Conservation (phyloP, 2,797 vertebrate species). For the Fratercula arctica region DNA sequence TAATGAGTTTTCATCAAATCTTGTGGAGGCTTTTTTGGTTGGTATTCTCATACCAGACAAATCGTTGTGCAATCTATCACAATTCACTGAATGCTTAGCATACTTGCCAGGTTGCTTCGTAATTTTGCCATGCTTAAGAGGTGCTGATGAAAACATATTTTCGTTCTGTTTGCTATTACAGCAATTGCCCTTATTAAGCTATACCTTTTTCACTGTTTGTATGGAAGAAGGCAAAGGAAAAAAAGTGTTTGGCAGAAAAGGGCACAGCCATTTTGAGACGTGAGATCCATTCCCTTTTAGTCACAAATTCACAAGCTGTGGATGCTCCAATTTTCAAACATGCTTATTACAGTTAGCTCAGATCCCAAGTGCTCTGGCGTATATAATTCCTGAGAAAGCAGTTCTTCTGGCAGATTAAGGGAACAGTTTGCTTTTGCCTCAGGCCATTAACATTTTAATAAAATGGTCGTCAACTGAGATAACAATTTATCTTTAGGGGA, state of each 20-base stretch:
- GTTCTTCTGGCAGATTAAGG: constrained; percentile 75
- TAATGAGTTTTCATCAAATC: constrained; percentile 12
- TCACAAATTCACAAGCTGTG: constrained; percentile 43
- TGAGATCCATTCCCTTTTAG: constrained; percentile 22
- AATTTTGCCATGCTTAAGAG: constrained; percentile 22
- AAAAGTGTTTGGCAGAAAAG: constrained; percentile 28
- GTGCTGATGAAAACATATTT: constrained; percentile 49
- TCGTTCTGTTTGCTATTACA: constrained; percentile 12
- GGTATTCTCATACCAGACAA: constrained; percentile 31
- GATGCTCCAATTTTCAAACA: constrained; percentile 71
- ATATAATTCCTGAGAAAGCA: constrained; percentile 70
- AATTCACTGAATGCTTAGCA: not conserved
- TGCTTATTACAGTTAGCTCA: constrained; percentile 57
- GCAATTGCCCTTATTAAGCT: constrained; percentile 28
- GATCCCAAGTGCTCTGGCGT: constrained; percentile 58
- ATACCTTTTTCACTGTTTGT: constrained; percentile 29
- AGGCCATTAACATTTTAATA: constrained; percentile 80
- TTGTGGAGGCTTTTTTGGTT: not conserved
- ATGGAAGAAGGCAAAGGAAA: not conserved
- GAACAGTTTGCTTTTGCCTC: constrained; percentile 79
- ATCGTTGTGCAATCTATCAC: constrained; percentile 24
- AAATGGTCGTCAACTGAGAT: constrained; percentile 75
- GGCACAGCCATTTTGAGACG: constrained; percentile 10
- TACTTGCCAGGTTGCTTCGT: constrained; percentile 5
- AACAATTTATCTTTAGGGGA: constrained; percentile 73